Evolutionary conservation across 2,113 vertebrate genomes (phyloP), one percentile per base, ranked within the genome.

Genomic region (Accipiter cooperii): DNA sequence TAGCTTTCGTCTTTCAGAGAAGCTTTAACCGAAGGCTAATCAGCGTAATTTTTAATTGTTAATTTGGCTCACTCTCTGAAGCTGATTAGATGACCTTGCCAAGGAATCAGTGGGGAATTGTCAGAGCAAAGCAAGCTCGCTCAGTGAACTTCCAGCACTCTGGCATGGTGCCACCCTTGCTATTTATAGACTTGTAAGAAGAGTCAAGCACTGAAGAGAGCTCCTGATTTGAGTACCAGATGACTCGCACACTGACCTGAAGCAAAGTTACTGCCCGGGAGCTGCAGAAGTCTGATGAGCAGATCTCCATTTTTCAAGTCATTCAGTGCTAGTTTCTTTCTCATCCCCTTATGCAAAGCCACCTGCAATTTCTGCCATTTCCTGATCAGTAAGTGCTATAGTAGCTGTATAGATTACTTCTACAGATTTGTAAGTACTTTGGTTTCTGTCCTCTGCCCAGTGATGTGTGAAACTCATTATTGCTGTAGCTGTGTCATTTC

Each of bases 321-420:
- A 2, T 17, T 34, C 63, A 0, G 7, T 3, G 44, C 61, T 2
- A 0, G 6, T 15, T 42, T 34, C 86, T 20, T 19, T 17, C 52
- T 33, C 89, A 14, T 3, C 28, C 1, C 0, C 47, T 29, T 22
- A 3, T 4, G 11, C 20, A 40, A n/a, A 69, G 22, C 81, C 71
- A 1, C 31, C 19, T 8, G 60, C 65, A 11, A 1, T n/a, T 46
- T 25, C 55, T 19, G 26, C 63, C 68, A 3, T 16, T 20, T 40
- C 49, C 60, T 14, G 1, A 2, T 9, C 36, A 3, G 36, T 7
- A 3, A 3, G 36, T 8, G 69, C 64, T 28, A 0, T 3, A 4
- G 14, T 6, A 20, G n/a, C 63, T 25, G 21, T 6, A 31, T 7
- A 5, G 10, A 5, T 44, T 5, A 5, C 26, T 34, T 12, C 11